These are phyloP conservation scores for Nomada ruficornis DNA, from an alignment of 2,888 invertebrate species.

Conservation along the genomic window DNA sequence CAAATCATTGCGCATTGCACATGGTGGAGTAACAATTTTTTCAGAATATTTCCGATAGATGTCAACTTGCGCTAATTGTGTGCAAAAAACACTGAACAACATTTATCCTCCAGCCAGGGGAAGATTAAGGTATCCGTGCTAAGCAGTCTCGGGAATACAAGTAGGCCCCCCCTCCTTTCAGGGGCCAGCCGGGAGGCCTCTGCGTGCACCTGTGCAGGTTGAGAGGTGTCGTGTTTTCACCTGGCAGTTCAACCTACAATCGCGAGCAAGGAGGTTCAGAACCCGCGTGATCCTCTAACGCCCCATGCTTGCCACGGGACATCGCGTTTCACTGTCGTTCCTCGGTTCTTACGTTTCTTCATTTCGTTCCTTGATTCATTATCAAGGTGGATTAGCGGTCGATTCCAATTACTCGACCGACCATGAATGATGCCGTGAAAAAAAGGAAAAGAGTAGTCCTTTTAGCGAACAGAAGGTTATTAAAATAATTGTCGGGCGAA, in stretches of 20 bases:
- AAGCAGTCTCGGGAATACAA: constrained; percentile 67
- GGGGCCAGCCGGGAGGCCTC: constrained; percentile 71
- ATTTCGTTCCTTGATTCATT: background rate
- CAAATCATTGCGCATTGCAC: no score
- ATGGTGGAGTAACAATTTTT: background rate
- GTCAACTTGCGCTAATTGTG: constrained; percentile 8
- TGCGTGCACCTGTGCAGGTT: constrained; percentile 81
- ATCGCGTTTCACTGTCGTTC: background rate
- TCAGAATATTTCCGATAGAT: background rate
- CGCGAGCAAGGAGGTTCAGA: constrained; percentile 79
- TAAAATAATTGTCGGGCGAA: background rate
- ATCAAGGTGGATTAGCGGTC: background rate
- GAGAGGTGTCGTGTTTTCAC: constrained; percentile 83
- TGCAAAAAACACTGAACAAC: constrained; percentile 34
- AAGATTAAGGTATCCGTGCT: constrained; percentile 64
- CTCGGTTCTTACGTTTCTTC: no score
- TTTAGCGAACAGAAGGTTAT: background rate
- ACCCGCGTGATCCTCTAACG: constrained; percentile 57
- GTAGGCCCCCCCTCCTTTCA: constrained; percentile 78
- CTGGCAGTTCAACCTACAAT: constrained; percentile 82
- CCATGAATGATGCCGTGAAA: constrained; percentile 5
- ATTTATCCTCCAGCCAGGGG: constrained; percentile 35
- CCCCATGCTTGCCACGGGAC: constrained; percentile 29
- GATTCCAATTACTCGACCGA: background rate
- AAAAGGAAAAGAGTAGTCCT: background rate